Evolutionary conservation across 2,888 invertebrate genomes (phyloP), one percentile per base, ranked within the genome.

Genomic region (Drosophila ochracea): DNA sequence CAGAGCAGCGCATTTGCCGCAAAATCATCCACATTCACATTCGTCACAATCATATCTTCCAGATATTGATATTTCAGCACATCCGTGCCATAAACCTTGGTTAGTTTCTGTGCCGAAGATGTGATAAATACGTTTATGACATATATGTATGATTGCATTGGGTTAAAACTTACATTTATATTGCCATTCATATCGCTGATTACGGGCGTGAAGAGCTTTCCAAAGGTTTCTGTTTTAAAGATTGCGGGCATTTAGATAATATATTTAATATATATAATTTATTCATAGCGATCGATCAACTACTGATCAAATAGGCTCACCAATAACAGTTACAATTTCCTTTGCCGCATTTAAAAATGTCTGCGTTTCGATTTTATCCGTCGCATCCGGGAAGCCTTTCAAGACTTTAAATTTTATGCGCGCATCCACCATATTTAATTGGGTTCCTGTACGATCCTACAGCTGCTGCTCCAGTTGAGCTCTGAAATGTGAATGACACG

Each of bases 121-220:
- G 21, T 30, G 19, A n/a, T 30, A 9, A 30, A 7, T 41, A 9
- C 11, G 4, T 30, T 16, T 30, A 19, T 37, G 4, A 9, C 9
- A 11, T 37, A 6, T 3, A 9, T 30, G 13, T 30, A 9, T 1
- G 9, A n/a, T 1, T 39, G 30, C 3, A 33, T 31, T 31, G 19
- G 21, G 2, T 35, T 21, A 2, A 33, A 28, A 60, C 87, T 95
- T 94, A 96, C 97, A 92, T 95, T 94, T 80, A 97, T 95, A 93
- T 97, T 97, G 84, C 96, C 96, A 93, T 95, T 95, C 95, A 97
- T 96, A 90, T 97, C 97, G 92, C 95, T 95, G 85, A 95, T 96
- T 49, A 97, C 95, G 33, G 97, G 96, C 54, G 95, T 94, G 92
- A 97, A 97, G 21, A 95, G 93, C 92, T 95, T 96, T 60, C 97